Evolutionary conservation across 2,888 invertebrate species (phyloP).

Genomic region (Troides oblongomaculatus): DNA sequence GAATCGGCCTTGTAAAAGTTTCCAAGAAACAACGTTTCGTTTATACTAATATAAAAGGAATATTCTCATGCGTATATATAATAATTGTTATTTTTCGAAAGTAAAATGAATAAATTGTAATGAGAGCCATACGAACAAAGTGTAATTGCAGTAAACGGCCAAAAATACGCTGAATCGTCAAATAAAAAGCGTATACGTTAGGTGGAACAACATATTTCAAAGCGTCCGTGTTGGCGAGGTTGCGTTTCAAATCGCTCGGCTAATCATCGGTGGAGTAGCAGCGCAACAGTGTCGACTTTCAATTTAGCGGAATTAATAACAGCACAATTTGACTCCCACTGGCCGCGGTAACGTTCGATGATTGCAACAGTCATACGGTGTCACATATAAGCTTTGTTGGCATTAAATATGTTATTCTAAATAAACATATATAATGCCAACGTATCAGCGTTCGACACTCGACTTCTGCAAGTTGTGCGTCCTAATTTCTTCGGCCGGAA

Average conservation of each 20-base stretch:
- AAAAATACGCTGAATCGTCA: constrained; percentile 9
- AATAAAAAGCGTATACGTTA: constrained; percentile 6
- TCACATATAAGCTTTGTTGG: constrained; percentile 36
- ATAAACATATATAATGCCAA: neutral
- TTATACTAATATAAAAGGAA: too few species aligned
- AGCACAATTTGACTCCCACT: constrained; percentile 46
- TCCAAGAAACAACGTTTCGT: too few species aligned
- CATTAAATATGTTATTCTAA: constrained; percentile 8
- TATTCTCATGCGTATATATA: too few species aligned
- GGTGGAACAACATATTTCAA: constrained; percentile 32
- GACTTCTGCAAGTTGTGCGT: neutral
- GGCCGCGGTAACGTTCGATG: constrained; percentile 34
- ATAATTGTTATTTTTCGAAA: too few species aligned
- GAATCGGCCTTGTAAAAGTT: too few species aligned
- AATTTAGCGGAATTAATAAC: constrained; percentile 67
- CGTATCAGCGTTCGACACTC: neutral
- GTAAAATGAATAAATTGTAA: neutral
- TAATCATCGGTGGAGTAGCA: constrained; percentile 38
- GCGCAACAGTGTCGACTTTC: constrained; percentile 54
- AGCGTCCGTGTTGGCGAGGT: constrained; percentile 29
- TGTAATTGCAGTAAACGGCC: constrained; percentile 12
- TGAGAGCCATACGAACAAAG: neutral
- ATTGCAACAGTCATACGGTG: constrained; percentile 33
- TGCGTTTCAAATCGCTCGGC: constrained; percentile 37
- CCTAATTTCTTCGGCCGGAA: neutral